Conservation (phyloP, 2,797 vertebrate species). For the Hemibagrus guttatus region DNA sequence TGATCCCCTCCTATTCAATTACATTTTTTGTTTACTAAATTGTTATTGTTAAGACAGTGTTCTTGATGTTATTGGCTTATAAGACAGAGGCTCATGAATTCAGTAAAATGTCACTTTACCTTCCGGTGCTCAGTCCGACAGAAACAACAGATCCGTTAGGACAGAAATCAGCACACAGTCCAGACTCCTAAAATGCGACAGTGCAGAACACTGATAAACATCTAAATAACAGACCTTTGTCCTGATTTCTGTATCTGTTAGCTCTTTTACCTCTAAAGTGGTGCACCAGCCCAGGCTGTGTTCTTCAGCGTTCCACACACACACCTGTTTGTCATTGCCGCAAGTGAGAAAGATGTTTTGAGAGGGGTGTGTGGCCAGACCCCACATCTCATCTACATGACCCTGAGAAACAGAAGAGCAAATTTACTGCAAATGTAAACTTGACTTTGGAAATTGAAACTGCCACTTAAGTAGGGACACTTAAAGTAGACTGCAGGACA, state of each 20-base stretch:
- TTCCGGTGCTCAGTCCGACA: constrained; percentile 86
- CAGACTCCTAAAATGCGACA: constrained; percentile 80
- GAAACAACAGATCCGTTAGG: constrained; percentile 85
- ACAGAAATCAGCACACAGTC: constrained; percentile 89
- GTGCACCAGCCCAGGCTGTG: constrained; percentile 85
- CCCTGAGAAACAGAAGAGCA: constrained; percentile 70
- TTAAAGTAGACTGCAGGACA: not conserved
- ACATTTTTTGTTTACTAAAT: too few species aligned
- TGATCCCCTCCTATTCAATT: too few species aligned
- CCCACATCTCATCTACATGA: constrained; percentile 93
- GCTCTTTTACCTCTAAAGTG: constrained; percentile 79
- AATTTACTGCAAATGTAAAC: not conserved
- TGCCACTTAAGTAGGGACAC: not conserved
- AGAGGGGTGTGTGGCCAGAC: constrained; percentile 85
- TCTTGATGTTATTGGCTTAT: not conserved
- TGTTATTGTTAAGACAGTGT: too few species aligned
- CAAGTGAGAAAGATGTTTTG: constrained; percentile 85
- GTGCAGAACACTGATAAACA: not conserved
- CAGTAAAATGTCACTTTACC: constrained; percentile 67
- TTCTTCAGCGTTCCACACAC: constrained; percentile 85
- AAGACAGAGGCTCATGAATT: not conserved
- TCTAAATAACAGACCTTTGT: not conserved
- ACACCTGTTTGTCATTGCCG: constrained; percentile 88
- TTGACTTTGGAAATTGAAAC: not conserved
- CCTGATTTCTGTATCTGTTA: not conserved